phyloP scores from a whole-genome alignment of 2,113 vertebrate species.

The Sinocyclocheilus grahami region DNA sequence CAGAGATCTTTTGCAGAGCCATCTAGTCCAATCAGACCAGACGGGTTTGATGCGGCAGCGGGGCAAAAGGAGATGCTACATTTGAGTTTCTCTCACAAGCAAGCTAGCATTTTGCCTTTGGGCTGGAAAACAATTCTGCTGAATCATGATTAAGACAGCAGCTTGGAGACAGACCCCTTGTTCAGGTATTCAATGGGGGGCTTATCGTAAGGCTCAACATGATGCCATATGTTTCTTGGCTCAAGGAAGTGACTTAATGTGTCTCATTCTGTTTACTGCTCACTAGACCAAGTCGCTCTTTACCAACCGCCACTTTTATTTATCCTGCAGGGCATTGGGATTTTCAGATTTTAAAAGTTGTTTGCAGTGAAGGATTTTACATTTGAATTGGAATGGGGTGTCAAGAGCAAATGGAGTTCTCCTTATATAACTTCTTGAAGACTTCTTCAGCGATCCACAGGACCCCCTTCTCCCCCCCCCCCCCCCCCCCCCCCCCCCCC shows the following conservation, averaged over 20 bases:
- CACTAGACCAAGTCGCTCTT: conserved; percentile 12
- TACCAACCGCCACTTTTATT: conserved; percentile 25
- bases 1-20: conserved; percentile 30
- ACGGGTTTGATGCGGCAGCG: conserved; percentile 30
- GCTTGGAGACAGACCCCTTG: neutral
- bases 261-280: conserved; percentile 32
- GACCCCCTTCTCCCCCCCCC: neutral
- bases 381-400: conserved; percentile 20
- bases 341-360: conserved; percentile 4
- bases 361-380: conserved; percentile 1
- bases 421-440: conserved; percentile 9
- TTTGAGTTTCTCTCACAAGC: conserved; percentile 16
- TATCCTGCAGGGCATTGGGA: conserved; percentile 26
- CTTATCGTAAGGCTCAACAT: neutral
- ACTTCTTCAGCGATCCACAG: neutral
- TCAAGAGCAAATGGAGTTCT: conserved; percentile 5
- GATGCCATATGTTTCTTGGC: conserved; percentile 21
- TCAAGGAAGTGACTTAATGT: conserved; percentile 15
- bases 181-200: neutral
- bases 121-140: conserved; percentile 5
- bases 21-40: conserved; percentile 36
- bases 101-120: neutral
- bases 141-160: conserved; percentile 22
- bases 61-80: conserved; percentile 21
- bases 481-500: too few relatives aligned